Base-by-base conservation (phyloP, 1,140 invertebrate genomes). In the Eupristina koningsbergeri region DNA sequence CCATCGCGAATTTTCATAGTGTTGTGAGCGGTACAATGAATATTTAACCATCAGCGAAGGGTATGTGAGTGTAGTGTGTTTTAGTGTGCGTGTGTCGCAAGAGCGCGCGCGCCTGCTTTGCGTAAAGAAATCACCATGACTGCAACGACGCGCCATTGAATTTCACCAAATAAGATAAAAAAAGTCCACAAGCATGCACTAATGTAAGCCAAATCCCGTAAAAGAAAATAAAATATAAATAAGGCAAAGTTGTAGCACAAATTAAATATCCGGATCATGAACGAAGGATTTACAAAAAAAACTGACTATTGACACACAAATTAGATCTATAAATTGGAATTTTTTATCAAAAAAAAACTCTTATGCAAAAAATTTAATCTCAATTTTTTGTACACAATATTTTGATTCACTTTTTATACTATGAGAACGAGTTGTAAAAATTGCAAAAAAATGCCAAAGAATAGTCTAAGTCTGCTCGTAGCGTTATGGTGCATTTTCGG, bases 111-210 rank as follows among this genome's bases (percentile, higher is more conserved):
- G 53, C 19, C 19, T 26, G 19, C 26, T 3, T 58, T 22, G 53
- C 74, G 9, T 50, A 29, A 19, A 31, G 17, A n/a, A 22, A 50
- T 77, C 47, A 61, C 31, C 47, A 88, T 87, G 85, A 85, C 36
- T 80, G 34, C 17, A 64, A 61, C 31, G 31, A 36, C 53, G 31
- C 34, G 29, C 63, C 26, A 34, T 69, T 50, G 73, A 82, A 26
- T 71, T n/a, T 71, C 26, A 22, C 15, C 3, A 13, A 41, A n/a
- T 7, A 5, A 45, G 11, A 11, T 45, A 45, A 45, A 45, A 45
- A 45, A 45, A 45, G 41, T 45, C 11, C n/a, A n/a, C n/a, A n/a
- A n/a, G n/a, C n/a, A n/a, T n/a, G n/a, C n/a, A n/a, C n/a, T n/a
- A n/a, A n/a, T n/a, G n/a, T n/a, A n/a, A n/a, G n/a, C n/a, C n/a